Conservation (phyloP, 2,888 invertebrate species). For the Acronicta alni region DNA sequence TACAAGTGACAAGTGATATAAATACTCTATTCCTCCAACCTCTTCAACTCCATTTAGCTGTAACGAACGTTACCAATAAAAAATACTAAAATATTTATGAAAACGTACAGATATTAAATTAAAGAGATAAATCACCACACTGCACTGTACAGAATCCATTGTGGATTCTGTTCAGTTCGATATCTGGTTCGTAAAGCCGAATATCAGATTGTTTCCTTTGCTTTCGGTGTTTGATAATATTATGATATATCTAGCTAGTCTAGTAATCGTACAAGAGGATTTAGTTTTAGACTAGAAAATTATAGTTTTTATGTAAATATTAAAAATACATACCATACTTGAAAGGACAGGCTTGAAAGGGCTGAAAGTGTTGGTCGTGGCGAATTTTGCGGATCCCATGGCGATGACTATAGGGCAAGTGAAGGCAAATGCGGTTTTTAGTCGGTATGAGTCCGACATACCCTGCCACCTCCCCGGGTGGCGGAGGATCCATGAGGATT, state of each 20-base stretch:
- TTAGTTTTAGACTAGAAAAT: conserved; percentile 24
- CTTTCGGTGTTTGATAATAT: conserved; percentile 10
- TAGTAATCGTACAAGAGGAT: conserved; percentile 10
- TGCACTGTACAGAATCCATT: too few relatives aligned
- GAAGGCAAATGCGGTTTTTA: too few relatives aligned
- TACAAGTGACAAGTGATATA: too few relatives aligned
- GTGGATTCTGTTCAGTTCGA: conserved; percentile 6
- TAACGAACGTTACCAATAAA: background rate
- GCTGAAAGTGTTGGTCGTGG: too few relatives aligned
- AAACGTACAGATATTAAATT: conserved; percentile 16
- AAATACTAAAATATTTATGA: background rate
- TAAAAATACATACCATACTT: too few relatives aligned
- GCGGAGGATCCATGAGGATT: too few relatives aligned
- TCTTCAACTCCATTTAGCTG: background rate
- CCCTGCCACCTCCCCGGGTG: too few relatives aligned
- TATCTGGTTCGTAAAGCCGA: conserved; percentile 12
- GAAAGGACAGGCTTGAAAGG: too few relatives aligned
- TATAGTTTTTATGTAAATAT: conserved; percentile 6
- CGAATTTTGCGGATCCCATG: too few relatives aligned
- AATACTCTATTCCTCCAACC: background rate
- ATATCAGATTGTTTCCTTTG: conserved; percentile 27
- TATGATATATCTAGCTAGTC: conserved; percentile 18
- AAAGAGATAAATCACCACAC: conserved; percentile 10
- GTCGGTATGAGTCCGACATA: too few relatives aligned
- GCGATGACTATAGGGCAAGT: too few relatives aligned